Conservation (phyloP, 2,113 vertebrate species). For the Holacanthus passer region DNA sequence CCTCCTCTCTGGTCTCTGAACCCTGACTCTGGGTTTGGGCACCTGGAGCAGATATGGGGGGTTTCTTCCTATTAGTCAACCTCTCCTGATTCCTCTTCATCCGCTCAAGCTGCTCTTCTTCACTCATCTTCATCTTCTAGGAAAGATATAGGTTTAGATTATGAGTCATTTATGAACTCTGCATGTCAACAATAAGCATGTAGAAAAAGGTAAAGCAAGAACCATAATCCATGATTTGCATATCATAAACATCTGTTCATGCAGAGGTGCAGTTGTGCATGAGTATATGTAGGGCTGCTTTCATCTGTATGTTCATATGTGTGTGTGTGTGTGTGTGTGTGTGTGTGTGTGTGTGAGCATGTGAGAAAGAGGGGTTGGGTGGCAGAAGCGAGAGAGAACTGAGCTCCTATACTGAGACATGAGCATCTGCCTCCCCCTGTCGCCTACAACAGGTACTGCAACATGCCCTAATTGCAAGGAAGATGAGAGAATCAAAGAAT, state of each 20-base stretch:
- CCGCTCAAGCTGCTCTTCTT: conserved; percentile 81
- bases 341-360: conserved; percentile 26
- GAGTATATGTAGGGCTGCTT: conserved; percentile 6
- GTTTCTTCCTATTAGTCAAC: conserved; percentile 73
- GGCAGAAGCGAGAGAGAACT: conserved; percentile 7
- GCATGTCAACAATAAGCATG: background rate
- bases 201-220: background rate
- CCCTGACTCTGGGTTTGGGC: conserved; percentile 62
- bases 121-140: conserved; percentile 79
- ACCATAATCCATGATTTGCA: background rate
- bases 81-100: conserved; percentile 79
- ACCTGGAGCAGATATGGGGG: conserved; percentile 24
- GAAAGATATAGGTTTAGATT: conserved; percentile 33
- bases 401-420: conserved; percentile 18
- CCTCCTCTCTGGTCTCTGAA: conserved; percentile 72
- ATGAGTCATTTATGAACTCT: conserved; percentile 38
- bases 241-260: conserved; percentile 17
- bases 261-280: background rate
- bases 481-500: conserved; percentile 74
- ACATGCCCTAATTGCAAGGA: conserved; percentile 78
- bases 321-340: conserved; percentile 1
- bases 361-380: conserved; percentile 54
- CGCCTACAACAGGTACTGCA: conserved; percentile 53
- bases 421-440: conserved; percentile 68
- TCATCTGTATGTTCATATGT: conserved; percentile 12